Percentiles rank a stretch among this genome's conserved stretches.
Evolutionary conservation across 2,888 invertebrate genomes (phyloP).

Genomic region (Epinotia nisella): DNA sequence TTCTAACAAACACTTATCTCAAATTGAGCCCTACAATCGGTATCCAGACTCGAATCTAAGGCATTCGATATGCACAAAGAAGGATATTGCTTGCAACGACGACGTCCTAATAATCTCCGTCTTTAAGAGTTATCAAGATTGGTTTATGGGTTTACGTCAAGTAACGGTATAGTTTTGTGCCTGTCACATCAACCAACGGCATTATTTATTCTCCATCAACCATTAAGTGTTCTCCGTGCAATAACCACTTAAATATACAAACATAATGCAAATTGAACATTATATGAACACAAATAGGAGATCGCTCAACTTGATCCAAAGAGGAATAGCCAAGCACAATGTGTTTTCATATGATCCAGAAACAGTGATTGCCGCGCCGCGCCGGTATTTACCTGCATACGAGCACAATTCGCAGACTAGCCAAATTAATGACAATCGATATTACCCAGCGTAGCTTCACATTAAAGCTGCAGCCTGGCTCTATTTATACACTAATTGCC

Average conservation of each 20-base stretch:
- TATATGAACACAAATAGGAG: no score
- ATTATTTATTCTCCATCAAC: neutral
- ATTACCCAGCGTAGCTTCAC: slow-evolving; percentile 42
- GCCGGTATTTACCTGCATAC: slow-evolving; percentile 2
- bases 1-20: no score
- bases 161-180: neutral
- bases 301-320: neutral
- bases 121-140: neutral
- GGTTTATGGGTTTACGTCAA: neutral
- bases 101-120: neutral
- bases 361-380: neutral
- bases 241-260: neutral
- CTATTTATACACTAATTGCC: slow-evolving; percentile 39
- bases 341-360: slow-evolving; percentile 1
- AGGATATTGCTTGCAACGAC: neutral
- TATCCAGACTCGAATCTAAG: neutral
- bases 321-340: neutral
- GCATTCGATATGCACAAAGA: neutral
- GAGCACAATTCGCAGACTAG: slow-evolving; percentile 45
- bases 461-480: slow-evolving; percentile 31
- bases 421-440: slow-evolving; percentile 68
- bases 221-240: neutral
- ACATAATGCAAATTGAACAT: no score
- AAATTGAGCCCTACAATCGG: no score
- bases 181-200: no score